A percentile compares a stretch with the other conserved stretches of the same genome.
phyloP scores from a whole-genome alignment of 2,888 invertebrate species.

The Coleophora flavipennella region DNA sequence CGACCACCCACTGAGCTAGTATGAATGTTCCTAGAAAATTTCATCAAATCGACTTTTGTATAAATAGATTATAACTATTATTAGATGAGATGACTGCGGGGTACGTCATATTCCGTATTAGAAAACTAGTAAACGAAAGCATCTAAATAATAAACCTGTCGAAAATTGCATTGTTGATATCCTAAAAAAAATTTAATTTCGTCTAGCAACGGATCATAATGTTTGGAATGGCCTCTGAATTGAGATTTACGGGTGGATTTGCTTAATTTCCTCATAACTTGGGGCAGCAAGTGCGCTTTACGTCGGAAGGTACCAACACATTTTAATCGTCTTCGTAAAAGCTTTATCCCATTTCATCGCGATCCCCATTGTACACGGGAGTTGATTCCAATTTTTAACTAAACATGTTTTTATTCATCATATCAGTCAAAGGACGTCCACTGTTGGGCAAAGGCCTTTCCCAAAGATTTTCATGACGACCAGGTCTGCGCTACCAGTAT shows the following conservation, averaged over 20 bases:
- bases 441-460: too few species aligned
- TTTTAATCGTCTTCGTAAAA: constrained; percentile 16
- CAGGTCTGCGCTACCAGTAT: too few species aligned
- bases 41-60: too few species aligned
- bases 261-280: constrained; percentile 22
- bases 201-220: constrained; percentile 5
- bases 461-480: too few species aligned
- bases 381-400: not conserved
- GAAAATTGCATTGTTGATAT: not conserved
- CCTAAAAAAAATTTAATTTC: constrained; percentile 1
- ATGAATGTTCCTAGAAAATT: too few species aligned
- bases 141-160: not conserved
- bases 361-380: too few species aligned
- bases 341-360: not conserved
- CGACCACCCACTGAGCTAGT: too few species aligned
- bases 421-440: too few species aligned
- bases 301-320: constrained; percentile 14
- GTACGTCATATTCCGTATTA: too few species aligned
- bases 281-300: constrained; percentile 20
- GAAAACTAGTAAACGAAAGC: not conserved
- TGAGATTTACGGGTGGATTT: constrained; percentile 20
- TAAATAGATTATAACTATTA: too few species aligned
- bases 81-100: too few species aligned
- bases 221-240: constrained; percentile 12
- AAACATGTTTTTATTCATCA: too few species aligned